These are phyloP conservation scores for Synergus laeviventris DNA, from an alignment of 2,888 invertebrate species.

Conservation along the genomic window DNA sequence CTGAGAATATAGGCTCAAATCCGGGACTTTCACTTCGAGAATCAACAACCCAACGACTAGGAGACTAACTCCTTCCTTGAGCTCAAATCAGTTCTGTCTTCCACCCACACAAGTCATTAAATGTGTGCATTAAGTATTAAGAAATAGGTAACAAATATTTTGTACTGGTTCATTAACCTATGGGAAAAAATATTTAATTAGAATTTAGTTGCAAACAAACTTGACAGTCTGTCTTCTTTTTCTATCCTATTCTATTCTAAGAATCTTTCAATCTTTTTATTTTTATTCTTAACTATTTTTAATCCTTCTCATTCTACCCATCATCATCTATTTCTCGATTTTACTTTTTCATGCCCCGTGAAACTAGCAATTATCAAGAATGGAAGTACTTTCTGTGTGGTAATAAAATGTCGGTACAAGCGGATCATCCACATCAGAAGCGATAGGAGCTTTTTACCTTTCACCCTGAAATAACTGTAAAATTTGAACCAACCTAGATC, in stretches of 20 bases:
- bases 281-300: not conserved
- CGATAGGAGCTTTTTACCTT: slow-evolving; percentile 1
- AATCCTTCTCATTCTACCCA: too few relatives aligned
- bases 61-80: slow-evolving; percentile 37
- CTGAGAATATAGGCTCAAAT: slow-evolving; percentile 1
- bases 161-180: not conserved
- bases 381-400: not conserved
- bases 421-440: not conserved
- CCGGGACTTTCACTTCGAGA: slow-evolving; percentile 54
- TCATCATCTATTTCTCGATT: too few relatives aligned
- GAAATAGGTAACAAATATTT: not conserved
- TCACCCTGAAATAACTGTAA: not conserved
- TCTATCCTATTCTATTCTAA: too few relatives aligned
- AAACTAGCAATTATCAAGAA: not conserved
- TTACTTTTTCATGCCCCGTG: too few relatives aligned
- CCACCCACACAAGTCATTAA: slow-evolving; percentile 35
- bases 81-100: slow-evolving; percentile 29
- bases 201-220: not conserved
- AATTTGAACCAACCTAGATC: not conserved
- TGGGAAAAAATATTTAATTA: not conserved
- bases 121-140: not conserved
- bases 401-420: not conserved
- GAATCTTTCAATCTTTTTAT: not conserved
- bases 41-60: not conserved
- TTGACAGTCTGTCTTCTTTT: too few relatives aligned